Conservation (phyloP, 1,140 invertebrate species). For the Achroia grisella region DNA sequence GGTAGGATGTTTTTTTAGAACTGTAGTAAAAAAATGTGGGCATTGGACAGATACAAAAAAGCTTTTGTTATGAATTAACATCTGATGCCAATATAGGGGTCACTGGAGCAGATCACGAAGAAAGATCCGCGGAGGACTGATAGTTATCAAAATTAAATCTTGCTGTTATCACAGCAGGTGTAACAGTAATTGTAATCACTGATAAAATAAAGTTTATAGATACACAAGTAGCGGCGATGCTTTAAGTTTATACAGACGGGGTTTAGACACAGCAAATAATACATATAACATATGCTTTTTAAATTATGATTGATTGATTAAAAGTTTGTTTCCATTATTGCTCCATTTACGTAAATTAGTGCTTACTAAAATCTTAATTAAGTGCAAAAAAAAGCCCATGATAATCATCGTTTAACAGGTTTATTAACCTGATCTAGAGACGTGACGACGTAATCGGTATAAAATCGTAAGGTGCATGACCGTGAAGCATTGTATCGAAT, state of each 20-base stretch:
- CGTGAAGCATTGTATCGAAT: conserved; percentile 27
- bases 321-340: no score
- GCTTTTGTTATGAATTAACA: conserved; percentile 30
- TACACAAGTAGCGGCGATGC: no score
- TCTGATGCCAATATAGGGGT: conserved; percentile 39
- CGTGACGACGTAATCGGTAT: conserved; percentile 36
- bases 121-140: conserved; percentile 28
- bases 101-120: conserved; percentile 35
- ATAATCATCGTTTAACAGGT: conserved; percentile 33
- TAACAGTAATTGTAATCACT: conserved; percentile 35
- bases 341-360: no score
- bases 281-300: background rate
- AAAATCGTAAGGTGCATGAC: conserved; percentile 43
- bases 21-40: conserved; percentile 7
- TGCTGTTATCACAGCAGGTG: conserved; percentile 52
- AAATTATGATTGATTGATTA: background rate
- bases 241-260: no score
- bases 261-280: background rate
- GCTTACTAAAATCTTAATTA: no score
- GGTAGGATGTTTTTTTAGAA: conserved; percentile 11
- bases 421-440: conserved; percentile 39
- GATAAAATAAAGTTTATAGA: conserved; percentile 7
- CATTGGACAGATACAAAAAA: conserved; percentile 27
- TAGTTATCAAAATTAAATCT: conserved; percentile 54
- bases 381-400: conserved; percentile 8